These are phyloP conservation scores for Xiphorhynchus elegans DNA, from an alignment of 2,113 vertebrate genomes.

Conservation along the genomic window DNA sequence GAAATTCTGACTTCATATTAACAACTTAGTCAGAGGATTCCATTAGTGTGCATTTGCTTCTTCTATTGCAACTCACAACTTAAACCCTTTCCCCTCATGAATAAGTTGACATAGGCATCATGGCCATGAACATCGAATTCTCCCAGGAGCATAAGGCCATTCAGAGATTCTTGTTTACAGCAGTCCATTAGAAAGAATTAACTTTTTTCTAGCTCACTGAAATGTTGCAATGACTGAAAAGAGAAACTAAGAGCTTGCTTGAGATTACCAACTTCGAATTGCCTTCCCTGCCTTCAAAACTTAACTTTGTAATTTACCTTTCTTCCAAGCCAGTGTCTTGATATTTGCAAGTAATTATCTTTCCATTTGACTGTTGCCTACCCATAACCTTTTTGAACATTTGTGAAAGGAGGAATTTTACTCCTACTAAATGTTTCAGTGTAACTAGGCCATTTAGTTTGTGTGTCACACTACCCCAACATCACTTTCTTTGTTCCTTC, in stretches of 20 bases:
- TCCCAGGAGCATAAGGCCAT: background rate
- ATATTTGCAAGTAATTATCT: background rate
- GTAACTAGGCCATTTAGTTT: background rate
- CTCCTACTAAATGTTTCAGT: background rate
- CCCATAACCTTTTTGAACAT: background rate
- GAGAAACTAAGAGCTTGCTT: background rate
- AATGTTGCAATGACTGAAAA: background rate
- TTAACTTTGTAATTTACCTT: background rate
- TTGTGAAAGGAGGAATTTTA: background rate
- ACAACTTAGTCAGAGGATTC: background rate
- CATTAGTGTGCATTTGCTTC: background rate
- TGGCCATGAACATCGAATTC: background rate
- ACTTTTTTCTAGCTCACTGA: background rate
- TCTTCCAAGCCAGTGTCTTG: background rate
- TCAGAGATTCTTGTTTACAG: background rate
- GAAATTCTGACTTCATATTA: background rate
- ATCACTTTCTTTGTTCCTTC: accelerated
- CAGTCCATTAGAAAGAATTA: background rate
- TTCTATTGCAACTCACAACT: background rate
- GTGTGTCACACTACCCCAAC: background rate
- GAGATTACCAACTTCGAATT: background rate
- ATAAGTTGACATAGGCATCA: background rate
- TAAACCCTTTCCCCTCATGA: background rate
- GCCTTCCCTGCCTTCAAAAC: background rate
- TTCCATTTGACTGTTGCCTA: background rate